Conservation (phyloP, 2,113 vertebrate genomes). For the Uria aalge region DNA sequence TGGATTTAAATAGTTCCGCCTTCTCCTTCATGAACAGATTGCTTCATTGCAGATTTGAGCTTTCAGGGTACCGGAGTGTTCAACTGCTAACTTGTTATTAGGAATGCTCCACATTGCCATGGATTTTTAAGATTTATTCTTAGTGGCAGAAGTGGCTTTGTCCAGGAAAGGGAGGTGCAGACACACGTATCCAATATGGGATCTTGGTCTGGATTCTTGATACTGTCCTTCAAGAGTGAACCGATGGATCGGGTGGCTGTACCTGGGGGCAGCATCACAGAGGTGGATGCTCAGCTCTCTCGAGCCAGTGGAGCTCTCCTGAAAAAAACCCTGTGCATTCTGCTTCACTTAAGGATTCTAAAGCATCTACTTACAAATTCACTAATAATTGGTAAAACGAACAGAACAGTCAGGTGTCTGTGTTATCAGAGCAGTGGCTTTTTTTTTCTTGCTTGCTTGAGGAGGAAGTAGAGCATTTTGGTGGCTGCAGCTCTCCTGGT, state of each 20-base stretch:
- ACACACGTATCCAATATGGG: accelerated
- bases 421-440: neutral
- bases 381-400: neutral
- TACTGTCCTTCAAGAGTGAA: neutral
- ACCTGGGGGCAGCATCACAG: accelerated
- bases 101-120: neutral
- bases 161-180: neutral
- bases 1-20: neutral
- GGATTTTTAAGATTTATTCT: neutral
- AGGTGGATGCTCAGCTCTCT: neutral
- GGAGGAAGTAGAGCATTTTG: neutral
- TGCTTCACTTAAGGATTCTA: neutral
- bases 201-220: neutral
- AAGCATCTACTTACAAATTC: neutral
- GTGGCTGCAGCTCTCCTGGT: neutral
- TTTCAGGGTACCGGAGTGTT: neutral
- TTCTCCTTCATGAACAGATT: neutral
- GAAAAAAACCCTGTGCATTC: neutral
- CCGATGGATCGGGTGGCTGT: neutral
- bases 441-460: neutral
- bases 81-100: neutral
- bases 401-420: neutral
- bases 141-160: neutral
- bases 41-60: neutral
- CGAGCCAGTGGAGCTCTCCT: neutral